Evolutionary conservation across 2,113 vertebrate genomes (phyloP), one percentile per base, ranked within the genome.

Genomic region (Chionodraco myersi): DNA sequence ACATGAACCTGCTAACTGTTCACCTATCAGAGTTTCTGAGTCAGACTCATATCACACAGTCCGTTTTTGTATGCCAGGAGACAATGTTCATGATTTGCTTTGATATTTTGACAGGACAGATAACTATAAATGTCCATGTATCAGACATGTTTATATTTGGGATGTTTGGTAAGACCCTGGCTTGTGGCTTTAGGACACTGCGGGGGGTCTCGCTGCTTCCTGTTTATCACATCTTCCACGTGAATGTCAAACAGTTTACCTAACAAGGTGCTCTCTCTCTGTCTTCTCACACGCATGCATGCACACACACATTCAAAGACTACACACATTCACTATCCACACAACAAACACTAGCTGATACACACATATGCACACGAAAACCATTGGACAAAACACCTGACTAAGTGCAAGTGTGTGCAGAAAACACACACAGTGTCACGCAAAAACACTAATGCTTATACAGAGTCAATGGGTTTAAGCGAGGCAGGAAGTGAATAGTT

Each of bases 161-260:
- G 83, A 92, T 89, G 88, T 87, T 91, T 92, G 88, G 79, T 88
- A 77, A 86, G 91, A 92, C 87, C 82, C 86, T 90, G 83, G 90
- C 83, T 86, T 91, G 93, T 90, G 88, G 88, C 87, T 82, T 83
- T 64, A 76, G 79, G 86, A 91, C 91, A 86, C 71, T 64, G 89
- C 76, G 88, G 87, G 87, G 88, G 89, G 91, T 90, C 87, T 60
- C 63, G 0, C 53, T 69, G 75, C 70, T 93, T 93, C 93, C 93
- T 94, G 94, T 94, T 95, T 94, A 94, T 90, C 89, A 83, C 88
- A 87, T 94, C 86, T 72, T 90, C 89, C 84, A 86, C 49, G 62
- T 86, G 84, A 82, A 91, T 90, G 90, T 95, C 92, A 93, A 94
- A 94, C 92, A 92, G 87, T 94, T 95, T 93, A 92, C 87, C 91